Percentiles rank a stretch among this genome's conserved stretches.
Conservation (phyloP, 2,888 invertebrate species). For the Andrena bicolor region DNA sequence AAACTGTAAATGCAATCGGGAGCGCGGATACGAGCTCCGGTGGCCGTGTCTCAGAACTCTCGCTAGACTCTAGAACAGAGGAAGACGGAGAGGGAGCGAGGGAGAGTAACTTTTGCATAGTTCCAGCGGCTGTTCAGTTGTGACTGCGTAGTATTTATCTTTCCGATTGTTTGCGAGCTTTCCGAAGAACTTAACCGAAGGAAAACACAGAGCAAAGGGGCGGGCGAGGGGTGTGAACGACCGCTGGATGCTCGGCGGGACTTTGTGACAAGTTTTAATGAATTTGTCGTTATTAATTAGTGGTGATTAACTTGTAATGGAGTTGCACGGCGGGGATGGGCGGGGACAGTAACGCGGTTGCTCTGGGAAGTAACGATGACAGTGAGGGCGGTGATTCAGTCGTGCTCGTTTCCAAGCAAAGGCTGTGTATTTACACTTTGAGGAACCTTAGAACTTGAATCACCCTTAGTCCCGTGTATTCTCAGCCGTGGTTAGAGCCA, state of each 20-base stretch:
- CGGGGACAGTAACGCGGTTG: slow-evolving; percentile 2
- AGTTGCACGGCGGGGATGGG: not conserved
- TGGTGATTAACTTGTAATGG: slow-evolving; percentile 10
- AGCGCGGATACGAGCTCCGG: not conserved
- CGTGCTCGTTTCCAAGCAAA: not conserved
- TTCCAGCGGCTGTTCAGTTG: slow-evolving; percentile 26
- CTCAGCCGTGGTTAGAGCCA: not conserved
- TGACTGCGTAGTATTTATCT: slow-evolving; percentile 46
- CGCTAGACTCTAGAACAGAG: not conserved
- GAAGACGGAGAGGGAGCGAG: not conserved
- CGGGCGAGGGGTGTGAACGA: not conserved
- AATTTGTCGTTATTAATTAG: slow-evolving; percentile 22
- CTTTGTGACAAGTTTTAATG: slow-evolving; percentile 7
- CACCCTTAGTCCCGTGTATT: not conserved
- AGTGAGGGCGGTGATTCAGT: slow-evolving; percentile 4
- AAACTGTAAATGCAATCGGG: slow-evolving; percentile 54
- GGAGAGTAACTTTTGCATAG: slow-evolving; percentile 45
- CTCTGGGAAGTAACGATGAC: not conserved
- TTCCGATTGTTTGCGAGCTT: slow-evolving; percentile 35
- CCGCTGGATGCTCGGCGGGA: not conserved
- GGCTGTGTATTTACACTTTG: not conserved
- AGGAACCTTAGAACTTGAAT: slow-evolving; percentile 2
- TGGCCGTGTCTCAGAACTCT: slow-evolving; percentile 9
- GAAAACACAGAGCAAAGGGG: slow-evolving; percentile 10
- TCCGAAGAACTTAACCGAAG: not conserved